phyloP scores from a whole-genome alignment of 2,113 vertebrate species.

The Urocolius indicus region DNA sequence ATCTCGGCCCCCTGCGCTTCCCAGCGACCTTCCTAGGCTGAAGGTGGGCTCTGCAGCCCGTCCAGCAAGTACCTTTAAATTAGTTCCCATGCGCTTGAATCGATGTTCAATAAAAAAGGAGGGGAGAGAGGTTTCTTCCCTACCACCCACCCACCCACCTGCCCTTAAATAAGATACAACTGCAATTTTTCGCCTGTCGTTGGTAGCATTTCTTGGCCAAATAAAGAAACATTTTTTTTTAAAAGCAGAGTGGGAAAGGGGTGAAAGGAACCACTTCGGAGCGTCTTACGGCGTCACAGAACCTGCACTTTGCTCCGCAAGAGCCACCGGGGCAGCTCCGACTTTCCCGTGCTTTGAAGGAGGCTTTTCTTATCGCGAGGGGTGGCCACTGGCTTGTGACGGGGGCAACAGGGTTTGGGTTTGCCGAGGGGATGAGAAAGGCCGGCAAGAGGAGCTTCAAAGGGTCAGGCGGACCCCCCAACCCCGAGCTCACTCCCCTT shows the following conservation, averaged over 20 bases:
- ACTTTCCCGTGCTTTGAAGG: background rate
- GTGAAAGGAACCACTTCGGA: background rate
- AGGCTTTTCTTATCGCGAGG: background rate
- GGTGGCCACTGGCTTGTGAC: background rate
- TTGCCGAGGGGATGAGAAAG: background rate
- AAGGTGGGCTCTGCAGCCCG: background rate
- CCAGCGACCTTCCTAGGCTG: background rate
- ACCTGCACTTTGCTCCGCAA: background rate
- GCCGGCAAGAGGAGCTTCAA: conserved; percentile 7
- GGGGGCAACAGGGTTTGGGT: background rate
- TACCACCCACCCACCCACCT: background rate
- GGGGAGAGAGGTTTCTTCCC: background rate
- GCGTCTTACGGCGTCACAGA: background rate
- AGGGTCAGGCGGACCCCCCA: background rate
- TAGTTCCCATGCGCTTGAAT: background rate
- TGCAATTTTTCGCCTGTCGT: background rate
- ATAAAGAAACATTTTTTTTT: background rate
- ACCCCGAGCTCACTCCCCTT: background rate
- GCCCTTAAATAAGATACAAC: background rate
- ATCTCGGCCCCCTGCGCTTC: background rate
- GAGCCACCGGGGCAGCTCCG: background rate
- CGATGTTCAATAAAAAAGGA: background rate
- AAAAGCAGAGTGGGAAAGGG: background rate
- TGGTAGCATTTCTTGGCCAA: conserved; percentile 9
- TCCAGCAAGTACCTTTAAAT: background rate